phyloP scores from a whole-genome alignment of 2,797 vertebrate species.

The Micropoecilia bifurca region DNA sequence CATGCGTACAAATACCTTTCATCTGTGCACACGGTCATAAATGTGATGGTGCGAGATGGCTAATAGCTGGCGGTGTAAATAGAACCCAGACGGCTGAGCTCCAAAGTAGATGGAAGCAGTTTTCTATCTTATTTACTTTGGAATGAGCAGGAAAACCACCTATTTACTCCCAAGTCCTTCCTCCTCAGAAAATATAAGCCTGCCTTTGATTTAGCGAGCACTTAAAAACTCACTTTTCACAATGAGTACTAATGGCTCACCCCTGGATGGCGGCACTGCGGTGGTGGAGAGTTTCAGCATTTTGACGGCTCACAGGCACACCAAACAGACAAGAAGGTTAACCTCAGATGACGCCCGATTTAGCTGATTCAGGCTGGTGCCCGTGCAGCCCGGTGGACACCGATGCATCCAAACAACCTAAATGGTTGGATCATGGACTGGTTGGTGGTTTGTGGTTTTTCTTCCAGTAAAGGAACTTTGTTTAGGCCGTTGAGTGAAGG shows the following conservation, averaged over 20 bases:
- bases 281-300: conserved; percentile 43
- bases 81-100: conserved; percentile 69
- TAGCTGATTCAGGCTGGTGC: conserved; percentile 18
- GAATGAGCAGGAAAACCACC: conserved; percentile 73
- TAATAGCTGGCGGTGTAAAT: conserved; percentile 74
- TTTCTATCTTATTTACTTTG: conserved; percentile 77
- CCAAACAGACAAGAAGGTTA: conserved; percentile 47
- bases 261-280: conserved; percentile 43
- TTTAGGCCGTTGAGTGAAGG: conserved; percentile 34
- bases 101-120: conserved; percentile 77
- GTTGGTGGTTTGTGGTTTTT: conserved; percentile 52
- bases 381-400: conserved; percentile 23
- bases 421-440: conserved; percentile 6
- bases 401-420: conserved; percentile 26
- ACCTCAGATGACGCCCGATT: conserved; percentile 42
- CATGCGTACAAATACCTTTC: conserved; percentile 71
- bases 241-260: conserved; percentile 69
- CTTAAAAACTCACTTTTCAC: conserved; percentile 63
- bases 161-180: conserved; percentile 68
- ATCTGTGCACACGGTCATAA: conserved; percentile 71
- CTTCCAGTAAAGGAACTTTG: conserved; percentile 32
- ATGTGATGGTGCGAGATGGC: conserved; percentile 62
- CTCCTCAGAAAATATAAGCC: conserved; percentile 61
- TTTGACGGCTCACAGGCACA: conserved; percentile 42
- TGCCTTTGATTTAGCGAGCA: conserved; percentile 73